Percentiles rank a stretch among this genome's conserved stretches.
These are phyloP conservation scores for Synaphobranchus kaupii DNA, from an alignment of 2,797 vertebrate genomes.

Conservation along the genomic window DNA sequence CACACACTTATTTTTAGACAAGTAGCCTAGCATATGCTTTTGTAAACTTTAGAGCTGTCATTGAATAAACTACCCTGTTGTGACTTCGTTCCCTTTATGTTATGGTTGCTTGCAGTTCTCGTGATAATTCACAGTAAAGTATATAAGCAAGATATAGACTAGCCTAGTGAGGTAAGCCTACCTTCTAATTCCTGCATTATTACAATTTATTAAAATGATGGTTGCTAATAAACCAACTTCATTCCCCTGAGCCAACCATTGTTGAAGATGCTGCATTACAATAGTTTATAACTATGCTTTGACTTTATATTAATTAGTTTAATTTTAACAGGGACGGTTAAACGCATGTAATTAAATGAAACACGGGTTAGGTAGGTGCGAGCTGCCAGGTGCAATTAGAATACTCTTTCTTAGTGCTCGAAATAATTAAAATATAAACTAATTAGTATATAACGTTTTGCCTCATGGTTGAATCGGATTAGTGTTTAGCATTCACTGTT, in stretches of 20 bases:
- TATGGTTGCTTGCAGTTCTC: neutral
- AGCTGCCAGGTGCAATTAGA: slow-evolving; percentile 65
- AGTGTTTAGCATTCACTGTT: slow-evolving; percentile 49
- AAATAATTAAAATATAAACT: slow-evolving; percentile 59
- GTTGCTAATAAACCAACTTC: slow-evolving; percentile 31
- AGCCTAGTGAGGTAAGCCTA: slow-evolving; percentile 5
- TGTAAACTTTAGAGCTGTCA: neutral
- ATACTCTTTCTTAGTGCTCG: slow-evolving; percentile 50
- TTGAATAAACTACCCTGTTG: slow-evolving; percentile 17
- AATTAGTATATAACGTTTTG: slow-evolving; percentile 57
- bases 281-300: slow-evolving; percentile 40
- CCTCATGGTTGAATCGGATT: slow-evolving; percentile 52
- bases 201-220: slow-evolving; percentile 33
- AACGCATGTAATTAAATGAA: slow-evolving; percentile 66
- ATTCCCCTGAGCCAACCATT: slow-evolving; percentile 32
- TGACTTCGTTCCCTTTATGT: neutral
- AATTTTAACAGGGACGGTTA: slow-evolving; percentile 57
- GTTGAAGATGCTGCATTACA: slow-evolving; percentile 30
- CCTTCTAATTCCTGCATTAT: slow-evolving; percentile 11
- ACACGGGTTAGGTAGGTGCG: slow-evolving; percentile 57
- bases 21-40: neutral
- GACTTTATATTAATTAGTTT: slow-evolving; percentile 51
- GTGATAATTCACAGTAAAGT: slow-evolving; percentile 18
- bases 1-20: neutral
- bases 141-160: neutral